Percentiles rank a stretch among this genome's conserved stretches.
Evolutionary conservation across 2,113 vertebrate genomes (phyloP).

Genomic region (Cnemophilus loriae): DNA sequence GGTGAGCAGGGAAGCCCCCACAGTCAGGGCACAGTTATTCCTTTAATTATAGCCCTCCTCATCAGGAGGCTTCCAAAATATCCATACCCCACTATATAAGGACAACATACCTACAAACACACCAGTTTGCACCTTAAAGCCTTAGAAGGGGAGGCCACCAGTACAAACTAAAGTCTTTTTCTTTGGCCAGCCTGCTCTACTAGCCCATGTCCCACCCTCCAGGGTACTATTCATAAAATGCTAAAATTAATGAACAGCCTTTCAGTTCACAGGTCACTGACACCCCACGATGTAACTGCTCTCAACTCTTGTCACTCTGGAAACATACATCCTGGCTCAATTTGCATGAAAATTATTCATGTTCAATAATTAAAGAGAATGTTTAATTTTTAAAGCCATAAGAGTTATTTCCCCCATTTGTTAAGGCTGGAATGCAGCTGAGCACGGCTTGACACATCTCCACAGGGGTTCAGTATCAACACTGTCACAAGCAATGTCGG

Average conservation of each 20-base stretch:
- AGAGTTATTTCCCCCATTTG: slow-evolving; percentile 19
- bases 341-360: slow-evolving; percentile 28
- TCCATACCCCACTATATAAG: neutral
- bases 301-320: neutral
- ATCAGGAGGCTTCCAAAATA: neutral
- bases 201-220: neutral
- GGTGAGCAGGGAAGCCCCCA: neutral
- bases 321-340: neutral
- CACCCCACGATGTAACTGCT: neutral
- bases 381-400: slow-evolving; percentile 29
- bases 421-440: neutral
- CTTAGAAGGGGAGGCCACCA: neutral
- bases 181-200: neutral
- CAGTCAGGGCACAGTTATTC: rapidly evolving
- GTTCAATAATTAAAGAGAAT: slow-evolving; percentile 42
- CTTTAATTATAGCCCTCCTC: neutral
- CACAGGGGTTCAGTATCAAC: neutral
- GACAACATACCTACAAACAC: neutral
- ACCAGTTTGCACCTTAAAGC: neutral
- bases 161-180: neutral
- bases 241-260: neutral
- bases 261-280: neutral
- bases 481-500: neutral
- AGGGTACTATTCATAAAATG: neutral
- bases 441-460: neutral